Conservation (phyloP, 2,888 invertebrate genomes). For the Chaitophorus viminalis region DNA sequence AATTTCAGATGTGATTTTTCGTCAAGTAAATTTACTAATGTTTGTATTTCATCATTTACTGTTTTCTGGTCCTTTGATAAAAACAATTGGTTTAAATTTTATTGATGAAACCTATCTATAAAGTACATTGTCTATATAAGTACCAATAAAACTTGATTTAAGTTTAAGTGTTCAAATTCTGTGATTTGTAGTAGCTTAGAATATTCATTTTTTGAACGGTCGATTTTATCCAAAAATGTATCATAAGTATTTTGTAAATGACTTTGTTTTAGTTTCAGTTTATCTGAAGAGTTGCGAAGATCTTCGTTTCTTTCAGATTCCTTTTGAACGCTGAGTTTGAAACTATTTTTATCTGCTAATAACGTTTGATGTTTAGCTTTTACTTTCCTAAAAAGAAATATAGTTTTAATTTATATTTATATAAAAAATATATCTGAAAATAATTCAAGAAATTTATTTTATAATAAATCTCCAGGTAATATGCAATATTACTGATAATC, state of each 20-base stretch:
- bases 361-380: slow-evolving; percentile 72
- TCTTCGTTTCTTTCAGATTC: slow-evolving; percentile 77
- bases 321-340: slow-evolving; percentile 74
- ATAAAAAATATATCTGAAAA: slow-evolving; percentile 64
- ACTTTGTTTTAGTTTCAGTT: slow-evolving; percentile 72
- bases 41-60: slow-evolving; percentile 46
- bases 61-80: slow-evolving; percentile 43
- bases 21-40: slow-evolving; percentile 11
- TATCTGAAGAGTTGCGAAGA: slow-evolving; percentile 72
- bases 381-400: slow-evolving; percentile 69
- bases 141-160: slow-evolving; percentile 50
- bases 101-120: neutral
- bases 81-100: neutral
- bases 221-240: slow-evolving; percentile 70
- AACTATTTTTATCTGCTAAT: slow-evolving; percentile 73
- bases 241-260: slow-evolving; percentile 69
- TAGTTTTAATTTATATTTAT: slow-evolving; percentile 19
- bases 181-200: slow-evolving; percentile 71
- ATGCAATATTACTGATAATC: slow-evolving; percentile 71
- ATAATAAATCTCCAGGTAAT: slow-evolving; percentile 62
- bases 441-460: neutral
- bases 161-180: slow-evolving; percentile 66
- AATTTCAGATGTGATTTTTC: slow-evolving; percentile 45
- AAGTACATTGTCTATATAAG: no score
- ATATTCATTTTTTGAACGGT: slow-evolving; percentile 71